Evolutionary conservation across 2,888 invertebrate genomes (phyloP).

Genomic region (Tubulanus polymorphus): DNA sequence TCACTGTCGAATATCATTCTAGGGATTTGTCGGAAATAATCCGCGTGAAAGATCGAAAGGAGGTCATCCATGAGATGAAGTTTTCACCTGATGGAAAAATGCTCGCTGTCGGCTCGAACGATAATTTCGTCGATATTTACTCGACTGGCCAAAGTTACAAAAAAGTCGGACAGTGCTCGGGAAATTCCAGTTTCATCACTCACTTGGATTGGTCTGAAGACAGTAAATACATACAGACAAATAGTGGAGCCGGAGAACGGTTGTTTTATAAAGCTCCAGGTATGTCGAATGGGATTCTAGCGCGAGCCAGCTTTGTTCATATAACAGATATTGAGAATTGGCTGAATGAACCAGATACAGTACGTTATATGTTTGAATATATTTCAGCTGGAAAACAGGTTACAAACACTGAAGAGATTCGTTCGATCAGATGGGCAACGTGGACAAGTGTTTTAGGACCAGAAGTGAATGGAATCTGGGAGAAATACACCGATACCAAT

Average conservation of each 20-base stretch:
- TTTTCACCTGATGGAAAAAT: conserved; percentile 53
- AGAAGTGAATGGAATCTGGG: conserved; percentile 53
- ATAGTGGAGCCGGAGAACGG: conserved; percentile 52
- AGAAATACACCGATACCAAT: conserved; percentile 53
- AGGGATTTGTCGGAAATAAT: conserved; percentile 50
- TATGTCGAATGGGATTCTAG: too few relatives aligned
- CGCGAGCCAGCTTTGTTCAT: not conserved
- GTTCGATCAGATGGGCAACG: conserved; percentile 45
- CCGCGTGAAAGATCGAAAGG: conserved; percentile 50
- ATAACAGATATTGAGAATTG: too few relatives aligned
- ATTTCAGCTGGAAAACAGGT: conserved; percentile 46
- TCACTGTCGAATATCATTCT: conserved; percentile 11
- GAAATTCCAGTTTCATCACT: conserved; percentile 54
- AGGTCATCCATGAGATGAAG: conserved; percentile 54
- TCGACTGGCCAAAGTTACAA: conserved; percentile 46
- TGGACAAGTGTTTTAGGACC: conserved; percentile 52
- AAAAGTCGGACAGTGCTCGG: conserved; percentile 48
- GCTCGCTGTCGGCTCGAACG: conserved; percentile 55
- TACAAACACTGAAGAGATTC: conserved; percentile 47
- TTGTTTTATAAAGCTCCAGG: conserved; percentile 52
- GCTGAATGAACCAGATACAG: too few relatives aligned
- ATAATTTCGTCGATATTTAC: conserved; percentile 55
- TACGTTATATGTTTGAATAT: not conserved
- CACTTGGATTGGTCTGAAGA: conserved; percentile 56
- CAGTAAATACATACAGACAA: conserved; percentile 52